Evolutionary conservation across 1,140 invertebrate genomes (phyloP).

Genomic region (Drosophila auraria): DNA sequence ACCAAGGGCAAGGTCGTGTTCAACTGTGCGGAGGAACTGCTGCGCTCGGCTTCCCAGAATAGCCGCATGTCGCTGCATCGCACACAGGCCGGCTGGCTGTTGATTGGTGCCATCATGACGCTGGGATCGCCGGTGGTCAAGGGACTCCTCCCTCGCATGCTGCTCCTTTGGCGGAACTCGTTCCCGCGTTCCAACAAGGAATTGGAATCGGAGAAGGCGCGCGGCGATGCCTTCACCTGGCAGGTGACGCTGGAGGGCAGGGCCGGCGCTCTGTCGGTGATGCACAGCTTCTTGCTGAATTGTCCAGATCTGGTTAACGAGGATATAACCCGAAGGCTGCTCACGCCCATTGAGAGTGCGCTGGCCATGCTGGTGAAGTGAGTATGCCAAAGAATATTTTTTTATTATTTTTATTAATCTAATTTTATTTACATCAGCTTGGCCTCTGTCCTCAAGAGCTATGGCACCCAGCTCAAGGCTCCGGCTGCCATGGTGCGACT

Average conservation of each 20-base stretch:
- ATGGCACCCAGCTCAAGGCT: slow-evolving; percentile 97
- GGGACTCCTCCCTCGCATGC: slow-evolving; percentile 95
- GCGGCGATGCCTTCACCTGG: slow-evolving; percentile 99
- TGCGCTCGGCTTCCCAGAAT: slow-evolving; percentile 98
- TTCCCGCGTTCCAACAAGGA: slow-evolving; percentile 98
- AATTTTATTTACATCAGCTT: slow-evolving; percentile 87
- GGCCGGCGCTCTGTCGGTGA: slow-evolving; percentile 97
- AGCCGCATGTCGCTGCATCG: slow-evolving; percentile 96
- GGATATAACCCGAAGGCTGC: slow-evolving; percentile 94
- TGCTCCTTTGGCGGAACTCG: slow-evolving; percentile 98
- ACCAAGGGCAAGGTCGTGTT: slow-evolving; percentile 98
- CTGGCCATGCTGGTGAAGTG: slow-evolving; percentile 97
- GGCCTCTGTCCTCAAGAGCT: slow-evolving; percentile 94
- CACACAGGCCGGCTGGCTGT: slow-evolving; percentile 98
- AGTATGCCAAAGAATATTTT: slow-evolving; percentile 68
- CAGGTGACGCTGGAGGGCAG: slow-evolving; percentile 98
- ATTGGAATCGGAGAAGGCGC: slow-evolving; percentile 97
- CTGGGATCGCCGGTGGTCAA: slow-evolving; percentile 96
- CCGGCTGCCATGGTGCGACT: slow-evolving; percentile 96
- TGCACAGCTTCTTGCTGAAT: slow-evolving; percentile 96
- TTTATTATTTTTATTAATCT: neutral
- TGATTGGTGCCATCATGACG: slow-evolving; percentile 98
- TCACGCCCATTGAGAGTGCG: slow-evolving; percentile 97
- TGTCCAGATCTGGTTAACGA: slow-evolving; percentile 96
- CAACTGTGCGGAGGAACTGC: slow-evolving; percentile 97